phyloP scores from a whole-genome alignment of 2,113 vertebrate species.

The Alaudala cheleensis region DNA sequence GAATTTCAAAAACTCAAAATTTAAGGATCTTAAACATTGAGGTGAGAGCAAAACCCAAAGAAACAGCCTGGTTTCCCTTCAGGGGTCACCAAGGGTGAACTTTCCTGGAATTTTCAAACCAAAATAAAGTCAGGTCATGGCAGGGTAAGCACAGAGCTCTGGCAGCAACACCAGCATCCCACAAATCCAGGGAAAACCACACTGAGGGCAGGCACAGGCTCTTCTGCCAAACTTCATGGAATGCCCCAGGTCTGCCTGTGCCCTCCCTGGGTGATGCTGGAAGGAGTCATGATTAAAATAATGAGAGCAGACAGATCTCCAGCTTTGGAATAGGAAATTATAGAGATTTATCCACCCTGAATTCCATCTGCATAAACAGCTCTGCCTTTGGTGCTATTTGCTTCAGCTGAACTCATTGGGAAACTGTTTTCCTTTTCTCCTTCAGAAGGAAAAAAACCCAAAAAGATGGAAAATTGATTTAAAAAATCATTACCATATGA shows the following conservation, averaged over 20 bases:
- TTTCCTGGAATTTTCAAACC: background rate
- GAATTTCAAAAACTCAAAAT: background rate
- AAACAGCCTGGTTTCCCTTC: background rate
- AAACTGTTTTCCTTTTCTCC: background rate
- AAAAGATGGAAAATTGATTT: background rate
- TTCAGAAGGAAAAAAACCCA: background rate
- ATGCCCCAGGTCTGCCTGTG: background rate
- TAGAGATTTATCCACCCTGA: background rate
- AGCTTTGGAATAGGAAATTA: background rate
- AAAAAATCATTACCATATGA: background rate
- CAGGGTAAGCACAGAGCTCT: background rate
- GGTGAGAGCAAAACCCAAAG: background rate
- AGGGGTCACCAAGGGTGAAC: accelerated
- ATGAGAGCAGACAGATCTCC: background rate
- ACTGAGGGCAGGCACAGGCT: accelerated
- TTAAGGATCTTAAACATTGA: background rate
- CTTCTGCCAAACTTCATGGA: background rate
- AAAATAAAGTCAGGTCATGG: background rate
- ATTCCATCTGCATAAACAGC: background rate
- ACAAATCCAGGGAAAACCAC: background rate
- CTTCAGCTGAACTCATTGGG: background rate
- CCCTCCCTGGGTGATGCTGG: background rate
- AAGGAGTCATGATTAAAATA: background rate
- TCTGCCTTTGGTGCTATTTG: background rate
- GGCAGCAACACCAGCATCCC: background rate